Percentiles rank a stretch among this genome's conserved stretches.
Evolutionary conservation across 2,113 vertebrate genomes (phyloP).

Genomic region (Phylloscopus trochilus): DNA sequence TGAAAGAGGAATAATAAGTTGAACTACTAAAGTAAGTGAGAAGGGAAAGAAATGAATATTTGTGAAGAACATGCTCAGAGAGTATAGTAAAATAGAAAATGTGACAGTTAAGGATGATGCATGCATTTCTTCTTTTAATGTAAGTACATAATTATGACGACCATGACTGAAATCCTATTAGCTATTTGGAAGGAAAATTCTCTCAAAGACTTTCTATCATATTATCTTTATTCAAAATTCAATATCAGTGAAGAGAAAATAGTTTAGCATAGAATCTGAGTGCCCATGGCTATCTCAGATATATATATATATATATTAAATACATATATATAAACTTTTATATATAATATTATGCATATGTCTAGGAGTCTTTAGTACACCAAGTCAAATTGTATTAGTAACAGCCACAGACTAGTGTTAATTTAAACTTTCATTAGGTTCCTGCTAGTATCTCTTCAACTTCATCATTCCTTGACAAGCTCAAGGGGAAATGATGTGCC

Average conservation of each 20-base stretch:
- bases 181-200: not conserved
- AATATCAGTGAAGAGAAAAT: not conserved
- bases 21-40: not conserved
- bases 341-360: not conserved
- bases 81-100: not conserved
- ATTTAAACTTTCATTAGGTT: not conserved
- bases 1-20: slow-evolving; percentile 48
- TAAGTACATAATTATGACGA: not conserved
- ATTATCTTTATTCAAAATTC: not conserved
- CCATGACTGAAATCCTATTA: not conserved
- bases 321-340: not conserved
- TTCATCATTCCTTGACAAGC: slow-evolving; percentile 8
- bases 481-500: not conserved
- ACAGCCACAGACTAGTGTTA: not conserved
- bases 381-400: not conserved
- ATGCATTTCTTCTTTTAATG: not conserved
- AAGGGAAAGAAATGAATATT: not conserved
- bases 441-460: not conserved
- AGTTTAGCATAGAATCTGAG: not conserved
- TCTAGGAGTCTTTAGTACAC: not conserved
- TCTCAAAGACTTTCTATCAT: not conserved
- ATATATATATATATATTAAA: not conserved
- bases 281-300: not conserved
- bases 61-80: not conserved
- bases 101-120: not conserved